phyloP scores from a whole-genome alignment of 2,113 vertebrate genomes.

The Phyllostomus hastatus region DNA sequence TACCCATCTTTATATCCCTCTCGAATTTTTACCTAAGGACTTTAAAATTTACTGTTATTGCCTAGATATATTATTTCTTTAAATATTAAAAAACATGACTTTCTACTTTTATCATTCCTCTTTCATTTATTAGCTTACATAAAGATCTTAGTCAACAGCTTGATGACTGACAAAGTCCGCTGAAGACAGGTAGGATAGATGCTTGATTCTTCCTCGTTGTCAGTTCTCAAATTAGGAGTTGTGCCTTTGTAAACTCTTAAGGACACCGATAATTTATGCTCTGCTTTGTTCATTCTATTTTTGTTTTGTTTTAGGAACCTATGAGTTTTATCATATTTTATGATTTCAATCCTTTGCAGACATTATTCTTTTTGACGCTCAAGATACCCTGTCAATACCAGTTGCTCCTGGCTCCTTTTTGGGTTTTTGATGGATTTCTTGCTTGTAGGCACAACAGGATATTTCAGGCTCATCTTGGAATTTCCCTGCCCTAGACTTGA shows the following conservation, averaged over 20 bases:
- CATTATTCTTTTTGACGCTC: background rate
- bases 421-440: background rate
- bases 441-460: background rate
- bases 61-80: background rate
- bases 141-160: background rate
- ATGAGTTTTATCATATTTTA: background rate
- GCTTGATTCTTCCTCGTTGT: background rate
- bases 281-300: constrained; percentile 8
- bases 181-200: background rate
- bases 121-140: background rate
- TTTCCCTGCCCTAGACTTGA: background rate
- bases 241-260: background rate
- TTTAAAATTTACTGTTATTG: background rate
- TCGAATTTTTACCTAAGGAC: background rate
- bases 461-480: background rate
- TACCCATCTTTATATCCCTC: background rate
- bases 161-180: background rate
- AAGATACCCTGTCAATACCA: background rate
- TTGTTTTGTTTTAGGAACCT: background rate
- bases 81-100: background rate
- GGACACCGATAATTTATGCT: background rate
- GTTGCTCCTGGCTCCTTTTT: background rate
- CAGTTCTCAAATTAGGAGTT: background rate
- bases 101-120: background rate
- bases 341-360: background rate